Conservation (phyloP, 2,888 invertebrate genomes). For the Mechanitis mazaeus region DNA sequence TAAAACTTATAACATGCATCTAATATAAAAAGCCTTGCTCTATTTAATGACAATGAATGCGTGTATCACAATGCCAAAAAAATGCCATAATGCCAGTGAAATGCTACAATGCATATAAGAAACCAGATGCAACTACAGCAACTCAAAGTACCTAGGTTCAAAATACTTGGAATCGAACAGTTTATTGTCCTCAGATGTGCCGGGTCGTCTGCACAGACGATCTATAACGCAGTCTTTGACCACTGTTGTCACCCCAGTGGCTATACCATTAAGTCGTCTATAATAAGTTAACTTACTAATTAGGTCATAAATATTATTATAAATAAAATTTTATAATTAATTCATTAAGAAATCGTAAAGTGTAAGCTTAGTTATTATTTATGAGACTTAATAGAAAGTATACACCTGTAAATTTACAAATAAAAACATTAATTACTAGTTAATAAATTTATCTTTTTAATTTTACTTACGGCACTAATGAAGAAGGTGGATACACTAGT, state of each 20-base stretch:
- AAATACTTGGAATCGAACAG: slow-evolving; percentile 80
- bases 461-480: slow-evolving; percentile 87
- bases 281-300: slow-evolving; percentile 12
- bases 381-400: background rate
- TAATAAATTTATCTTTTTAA: slow-evolving; percentile 1
- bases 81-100: background rate
- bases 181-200: slow-evolving; percentile 58
- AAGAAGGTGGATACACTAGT: slow-evolving; percentile 86
- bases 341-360: too few relatives aligned
- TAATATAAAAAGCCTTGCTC: background rate
- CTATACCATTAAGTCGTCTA: slow-evolving; percentile 83
- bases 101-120: background rate
- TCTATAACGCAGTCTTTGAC: slow-evolving; percentile 82
- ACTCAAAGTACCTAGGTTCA: slow-evolving; percentile 79
- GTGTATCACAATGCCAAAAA: background rate
- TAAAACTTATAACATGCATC: slow-evolving; percentile 1
- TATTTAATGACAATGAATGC: background rate
- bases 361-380: background rate
- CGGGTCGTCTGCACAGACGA: slow-evolving; percentile 72
- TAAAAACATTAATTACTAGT: too few relatives aligned
- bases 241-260: slow-evolving; percentile 81
- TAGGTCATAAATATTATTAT: background rate
- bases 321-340: background rate
- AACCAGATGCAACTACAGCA: slow-evolving; percentile 57
- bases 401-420: too few relatives aligned